Evolutionary conservation across 2,888 invertebrate genomes (phyloP).

Genomic region (Notodonta ziczac): DNA sequence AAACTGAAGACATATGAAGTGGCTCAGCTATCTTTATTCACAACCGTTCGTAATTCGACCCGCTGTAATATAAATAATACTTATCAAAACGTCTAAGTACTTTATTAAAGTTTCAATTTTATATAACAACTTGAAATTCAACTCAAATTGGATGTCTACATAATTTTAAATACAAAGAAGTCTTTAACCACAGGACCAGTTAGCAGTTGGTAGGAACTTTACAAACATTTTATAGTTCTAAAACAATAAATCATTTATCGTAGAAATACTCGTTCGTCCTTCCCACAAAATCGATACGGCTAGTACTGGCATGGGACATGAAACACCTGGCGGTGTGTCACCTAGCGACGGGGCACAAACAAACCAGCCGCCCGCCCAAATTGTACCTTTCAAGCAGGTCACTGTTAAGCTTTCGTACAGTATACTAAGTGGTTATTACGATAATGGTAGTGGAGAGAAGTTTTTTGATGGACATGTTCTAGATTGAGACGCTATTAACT

Average conservation of each 20-base stretch:
- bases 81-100: too few relatives aligned
- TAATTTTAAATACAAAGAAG: too few relatives aligned
- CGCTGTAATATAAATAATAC: too few relatives aligned
- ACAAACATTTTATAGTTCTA: slow-evolving; percentile 10
- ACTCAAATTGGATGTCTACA: too few relatives aligned
- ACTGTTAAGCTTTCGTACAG: slow-evolving; percentile 6
- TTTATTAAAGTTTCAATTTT: too few relatives aligned
- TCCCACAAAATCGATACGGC: slow-evolving; percentile 59
- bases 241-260: slow-evolving; percentile 20
- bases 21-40: too few relatives aligned
- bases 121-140: too few relatives aligned
- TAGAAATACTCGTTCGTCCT: slow-evolving; percentile 18
- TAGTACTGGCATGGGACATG: slow-evolving; percentile 46
- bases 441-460: slow-evolving; percentile 3
- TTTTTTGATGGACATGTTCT: not conserved
- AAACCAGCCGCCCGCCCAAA: slow-evolving; percentile 47
- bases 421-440: slow-evolving; percentile 6
- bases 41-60: too few relatives aligned
- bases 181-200: too few relatives aligned
- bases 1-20: too few relatives aligned
- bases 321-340: slow-evolving; percentile 60
- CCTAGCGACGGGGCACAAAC: slow-evolving; percentile 71
- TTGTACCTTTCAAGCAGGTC: slow-evolving; percentile 25
- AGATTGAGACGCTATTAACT: not conserved
- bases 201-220: not conserved